phyloP scores from a whole-genome alignment of 2,113 vertebrate genomes.

The Canis aureus region DNA sequence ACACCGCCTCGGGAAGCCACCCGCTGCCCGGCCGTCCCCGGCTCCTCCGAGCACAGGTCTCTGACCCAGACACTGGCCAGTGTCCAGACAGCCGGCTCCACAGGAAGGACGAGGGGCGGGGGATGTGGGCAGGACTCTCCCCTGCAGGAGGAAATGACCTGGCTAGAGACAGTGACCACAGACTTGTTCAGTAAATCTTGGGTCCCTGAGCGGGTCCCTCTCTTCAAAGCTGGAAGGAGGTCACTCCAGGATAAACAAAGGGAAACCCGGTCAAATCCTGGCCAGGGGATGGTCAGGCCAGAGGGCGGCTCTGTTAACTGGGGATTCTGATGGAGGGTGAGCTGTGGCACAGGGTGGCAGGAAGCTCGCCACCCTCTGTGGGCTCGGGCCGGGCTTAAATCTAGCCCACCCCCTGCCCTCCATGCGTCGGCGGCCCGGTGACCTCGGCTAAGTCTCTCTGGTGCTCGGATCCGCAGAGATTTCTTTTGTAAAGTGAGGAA shows the following conservation, averaged over 20 bases:
- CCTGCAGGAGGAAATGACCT: slow-evolving; percentile 31
- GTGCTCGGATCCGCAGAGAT: neutral
- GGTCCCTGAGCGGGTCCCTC: neutral
- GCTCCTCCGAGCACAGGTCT: neutral
- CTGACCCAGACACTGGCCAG: neutral
- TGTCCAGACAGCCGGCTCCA: neutral
- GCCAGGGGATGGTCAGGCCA: neutral
- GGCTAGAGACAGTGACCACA: neutral
- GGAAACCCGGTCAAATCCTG: neutral
- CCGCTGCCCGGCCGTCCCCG: rapidly evolving
- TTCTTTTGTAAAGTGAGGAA: slow-evolving; percentile 12
- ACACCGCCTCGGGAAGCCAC: neutral
- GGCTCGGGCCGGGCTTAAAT: neutral
- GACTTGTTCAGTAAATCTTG: neutral
- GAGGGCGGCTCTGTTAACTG: neutral
- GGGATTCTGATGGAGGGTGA: neutral
- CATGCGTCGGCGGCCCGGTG: rapidly evolving
- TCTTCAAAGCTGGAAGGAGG: slow-evolving; percentile 10
- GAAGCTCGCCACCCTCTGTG: neutral
- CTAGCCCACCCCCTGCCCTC: neutral
- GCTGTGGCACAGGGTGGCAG: rapidly evolving
- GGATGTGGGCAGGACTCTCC: neutral
- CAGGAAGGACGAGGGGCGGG: neutral
- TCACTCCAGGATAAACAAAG: neutral
- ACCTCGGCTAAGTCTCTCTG: neutral